Evolutionary conservation across 1,140 invertebrate genomes (phyloP).

Genomic region (Lethocerus indicus): DNA sequence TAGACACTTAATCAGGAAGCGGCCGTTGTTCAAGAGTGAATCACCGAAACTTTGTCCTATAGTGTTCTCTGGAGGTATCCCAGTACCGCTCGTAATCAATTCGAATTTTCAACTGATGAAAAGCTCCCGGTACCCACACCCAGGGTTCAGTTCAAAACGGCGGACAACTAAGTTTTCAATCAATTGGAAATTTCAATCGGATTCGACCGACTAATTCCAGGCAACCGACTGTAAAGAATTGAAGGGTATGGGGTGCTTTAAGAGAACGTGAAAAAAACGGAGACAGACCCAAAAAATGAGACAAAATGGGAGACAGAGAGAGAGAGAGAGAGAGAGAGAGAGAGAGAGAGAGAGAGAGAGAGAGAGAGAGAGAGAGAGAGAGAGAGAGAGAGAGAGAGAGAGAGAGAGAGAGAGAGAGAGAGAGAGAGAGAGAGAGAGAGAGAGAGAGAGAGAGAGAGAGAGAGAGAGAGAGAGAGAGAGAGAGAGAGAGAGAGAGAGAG

Average conservation of each 20-base stretch:
- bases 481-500: not conserved
- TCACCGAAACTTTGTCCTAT: too few species aligned
- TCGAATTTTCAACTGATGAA: too few species aligned
- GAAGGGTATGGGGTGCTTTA: too few species aligned
- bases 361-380: not conserved
- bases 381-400: not conserved
- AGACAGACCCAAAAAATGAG: too few species aligned
- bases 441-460: not conserved
- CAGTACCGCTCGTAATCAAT: too few species aligned
- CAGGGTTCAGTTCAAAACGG: too few species aligned
- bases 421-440: not conserved
- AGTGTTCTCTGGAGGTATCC: too few species aligned
- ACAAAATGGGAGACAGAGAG: not conserved
- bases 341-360: constrained; percentile 1
- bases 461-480: not conserved
- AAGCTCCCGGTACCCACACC: too few species aligned
- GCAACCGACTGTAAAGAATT: not conserved
- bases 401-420: not conserved
- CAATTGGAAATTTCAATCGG: not conserved
- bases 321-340: not conserved
- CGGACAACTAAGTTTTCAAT: too few species aligned
- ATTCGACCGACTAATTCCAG: not conserved
- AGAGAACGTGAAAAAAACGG: too few species aligned
- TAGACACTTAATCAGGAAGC: too few species aligned
- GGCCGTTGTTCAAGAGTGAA: too few species aligned